A percentile compares a stretch with the other conserved stretches of the same genome.
phyloP scores from a whole-genome alignment of 2,797 vertebrate genomes.

The Leptodactylus fallax region DNA sequence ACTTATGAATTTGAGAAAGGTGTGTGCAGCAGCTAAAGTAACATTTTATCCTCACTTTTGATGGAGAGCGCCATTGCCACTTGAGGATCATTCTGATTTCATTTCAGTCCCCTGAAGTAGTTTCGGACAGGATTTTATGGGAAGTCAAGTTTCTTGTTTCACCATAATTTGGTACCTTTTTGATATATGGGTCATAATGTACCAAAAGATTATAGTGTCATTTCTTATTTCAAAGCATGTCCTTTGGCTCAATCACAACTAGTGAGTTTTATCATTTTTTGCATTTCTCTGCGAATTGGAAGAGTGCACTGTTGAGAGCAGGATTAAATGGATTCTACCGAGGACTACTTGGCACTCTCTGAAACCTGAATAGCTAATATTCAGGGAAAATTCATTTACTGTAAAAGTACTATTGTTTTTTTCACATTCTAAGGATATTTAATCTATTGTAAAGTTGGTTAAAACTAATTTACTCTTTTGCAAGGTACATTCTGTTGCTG shows the following conservation, averaged over 20 bases:
- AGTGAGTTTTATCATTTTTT: not conserved
- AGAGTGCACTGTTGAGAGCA: not conserved
- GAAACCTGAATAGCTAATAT: not conserved
- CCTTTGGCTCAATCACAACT: not conserved
- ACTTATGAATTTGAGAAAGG: conserved; percentile 9
- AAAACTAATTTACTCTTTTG: too few relatives aligned
- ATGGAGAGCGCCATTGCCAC: not conserved
- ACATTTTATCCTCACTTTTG: not conserved
- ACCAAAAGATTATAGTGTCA: not conserved
- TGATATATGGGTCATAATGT: not conserved
- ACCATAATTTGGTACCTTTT: conserved; percentile 20
- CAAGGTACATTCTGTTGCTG: too few relatives aligned
- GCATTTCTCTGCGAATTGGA: not conserved
- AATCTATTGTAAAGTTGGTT: too few relatives aligned
- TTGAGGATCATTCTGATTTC: conserved; percentile 20
- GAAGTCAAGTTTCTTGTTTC: not conserved
- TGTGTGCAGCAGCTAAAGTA: conserved; percentile 21
- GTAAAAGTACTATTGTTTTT: too few relatives aligned
- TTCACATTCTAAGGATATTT: too few relatives aligned
- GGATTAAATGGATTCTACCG: not conserved
- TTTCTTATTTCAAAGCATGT: not conserved
- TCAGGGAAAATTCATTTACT: not conserved
- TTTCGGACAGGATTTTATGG: conserved; percentile 4
- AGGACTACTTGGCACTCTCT: not conserved
- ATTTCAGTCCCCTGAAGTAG: not conserved